Conservation (phyloP, 2,113 vertebrate genomes). For the Talpa occidentalis region DNA sequence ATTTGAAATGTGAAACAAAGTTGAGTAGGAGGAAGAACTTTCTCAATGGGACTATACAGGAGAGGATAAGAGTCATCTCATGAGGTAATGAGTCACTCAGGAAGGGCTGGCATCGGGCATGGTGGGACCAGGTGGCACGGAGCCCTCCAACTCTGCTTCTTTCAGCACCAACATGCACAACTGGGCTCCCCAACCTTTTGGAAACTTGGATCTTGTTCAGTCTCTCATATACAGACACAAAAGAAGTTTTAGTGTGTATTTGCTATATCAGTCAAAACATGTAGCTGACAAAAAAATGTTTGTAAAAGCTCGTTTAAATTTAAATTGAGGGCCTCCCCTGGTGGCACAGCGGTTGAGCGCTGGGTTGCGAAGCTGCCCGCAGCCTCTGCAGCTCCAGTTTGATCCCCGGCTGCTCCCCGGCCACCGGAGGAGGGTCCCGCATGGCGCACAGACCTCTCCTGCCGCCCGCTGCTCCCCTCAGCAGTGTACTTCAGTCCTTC, state of each 20-base stretch:
- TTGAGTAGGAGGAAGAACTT: background rate
- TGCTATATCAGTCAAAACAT: background rate
- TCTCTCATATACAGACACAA: background rate
- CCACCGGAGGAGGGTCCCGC: no score
- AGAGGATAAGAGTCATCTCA: background rate
- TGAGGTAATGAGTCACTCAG: rapidly evolving
- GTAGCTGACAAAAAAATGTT: background rate
- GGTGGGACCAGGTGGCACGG: background rate
- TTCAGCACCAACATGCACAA: rapidly evolving
- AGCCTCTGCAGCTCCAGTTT: no score
- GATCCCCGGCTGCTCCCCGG: no score
- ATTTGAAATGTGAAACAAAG: background rate
- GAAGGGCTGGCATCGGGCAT: background rate
- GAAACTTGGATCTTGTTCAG: background rate
- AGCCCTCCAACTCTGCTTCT: background rate
- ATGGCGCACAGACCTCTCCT: no score
- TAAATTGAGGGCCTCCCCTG: no score
- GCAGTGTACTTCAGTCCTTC: no score
- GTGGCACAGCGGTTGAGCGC: no score
- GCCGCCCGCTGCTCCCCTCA: no score
- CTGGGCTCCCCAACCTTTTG: background rate
- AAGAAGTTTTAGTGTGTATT: background rate
- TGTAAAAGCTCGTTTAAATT: slow-evolving; percentile 9
- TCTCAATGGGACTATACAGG: background rate
- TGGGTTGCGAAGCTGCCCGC: no score